Evolutionary conservation across 2,888 invertebrate genomes (phyloP).

Genomic region (Meganola albula): DNA sequence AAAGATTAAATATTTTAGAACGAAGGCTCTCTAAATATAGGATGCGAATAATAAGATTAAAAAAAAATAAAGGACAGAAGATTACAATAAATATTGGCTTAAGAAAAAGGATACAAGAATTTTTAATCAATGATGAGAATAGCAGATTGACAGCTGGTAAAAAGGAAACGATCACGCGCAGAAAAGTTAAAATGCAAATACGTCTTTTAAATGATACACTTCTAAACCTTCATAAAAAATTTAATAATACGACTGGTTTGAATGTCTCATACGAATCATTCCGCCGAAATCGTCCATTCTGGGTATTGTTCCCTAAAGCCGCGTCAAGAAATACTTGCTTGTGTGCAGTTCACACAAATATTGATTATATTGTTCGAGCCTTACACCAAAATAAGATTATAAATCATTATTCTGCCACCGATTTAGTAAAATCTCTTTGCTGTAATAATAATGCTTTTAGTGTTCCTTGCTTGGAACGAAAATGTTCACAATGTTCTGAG

Average conservation of each 20-base stretch:
- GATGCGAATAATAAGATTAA: conserved; percentile 4
- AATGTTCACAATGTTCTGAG: conserved; percentile 4
- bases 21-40: conserved; percentile 3
- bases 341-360: conserved; percentile 6
- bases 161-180: conserved; percentile 9
- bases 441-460: conserved; percentile 4
- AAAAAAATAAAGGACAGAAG: no score
- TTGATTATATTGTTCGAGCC: conserved; percentile 5
- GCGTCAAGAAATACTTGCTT: conserved; percentile 8
- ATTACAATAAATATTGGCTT: no score
- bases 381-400: conserved; percentile 5
- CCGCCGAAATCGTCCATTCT: conserved; percentile 8
- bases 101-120: conserved; percentile 1
- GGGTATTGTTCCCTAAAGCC: conserved; percentile 11
- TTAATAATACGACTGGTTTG: conserved; percentile 1
- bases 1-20: conserved; percentile 3
- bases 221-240: conserved; percentile 6
- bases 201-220: conserved; percentile 8
- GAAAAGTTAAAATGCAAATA: conserved; percentile 7
- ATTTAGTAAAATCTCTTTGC: conserved; percentile 5
- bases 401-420: background rate
- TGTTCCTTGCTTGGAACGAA: conserved; percentile 7
- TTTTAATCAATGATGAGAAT: conserved; percentile 5
- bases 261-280: conserved; percentile 8
- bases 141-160: conserved; percentile 8